Evolutionary conservation across 2,113 vertebrate genomes (phyloP), one percentile per base, ranked within the genome.

Genomic region (Machaerirhynchus nigripectus): DNA sequence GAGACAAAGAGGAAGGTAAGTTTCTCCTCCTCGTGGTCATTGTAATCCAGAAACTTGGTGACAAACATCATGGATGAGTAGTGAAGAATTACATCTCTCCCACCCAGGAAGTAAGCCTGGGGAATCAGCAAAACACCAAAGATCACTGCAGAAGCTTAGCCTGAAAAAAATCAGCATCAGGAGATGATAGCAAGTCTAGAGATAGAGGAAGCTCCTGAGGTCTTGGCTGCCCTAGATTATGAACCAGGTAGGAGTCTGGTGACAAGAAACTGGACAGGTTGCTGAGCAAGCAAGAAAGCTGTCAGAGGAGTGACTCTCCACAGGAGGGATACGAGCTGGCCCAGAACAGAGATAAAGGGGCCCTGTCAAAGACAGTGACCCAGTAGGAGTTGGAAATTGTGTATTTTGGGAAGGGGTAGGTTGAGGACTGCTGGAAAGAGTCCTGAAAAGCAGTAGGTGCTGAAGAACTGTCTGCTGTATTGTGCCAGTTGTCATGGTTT

Each of bases 231-330:
- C 93, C 94, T 84, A 93, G 44, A 79, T 94, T 82, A 15, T 87
- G 87, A 94, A 49, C 80, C 3, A 23, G 40, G 91, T 96, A 33
- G 94, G 89, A 95, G 87, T 84, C 20, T 94, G 73, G 76, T 95
- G 95, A 76, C 52, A 81, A 53, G 49, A 44, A 88, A 57, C 27
- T n/a, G 75, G 79, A 39, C 76, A 78, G 93, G 35, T 64, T 94
- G 95, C 68, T 89, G 95, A 96, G 88, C 44, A 78, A 69, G 78
- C 79, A 90, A 70, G 79, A 77, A 93, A 86, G 88, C 75, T 95
- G 93, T 70, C 64, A 86, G 67, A 55, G 75, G 71, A 90, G 59
- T 49, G 60, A 8, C 39, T 96, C 26, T 79, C 42, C 50, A 23
- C 35, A 39, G 64, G 55, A 83, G 5, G 2, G 2, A 79, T 28